phyloP scores from a whole-genome alignment of 2,113 vertebrate species.

The Alexandromys fortis region DNA sequence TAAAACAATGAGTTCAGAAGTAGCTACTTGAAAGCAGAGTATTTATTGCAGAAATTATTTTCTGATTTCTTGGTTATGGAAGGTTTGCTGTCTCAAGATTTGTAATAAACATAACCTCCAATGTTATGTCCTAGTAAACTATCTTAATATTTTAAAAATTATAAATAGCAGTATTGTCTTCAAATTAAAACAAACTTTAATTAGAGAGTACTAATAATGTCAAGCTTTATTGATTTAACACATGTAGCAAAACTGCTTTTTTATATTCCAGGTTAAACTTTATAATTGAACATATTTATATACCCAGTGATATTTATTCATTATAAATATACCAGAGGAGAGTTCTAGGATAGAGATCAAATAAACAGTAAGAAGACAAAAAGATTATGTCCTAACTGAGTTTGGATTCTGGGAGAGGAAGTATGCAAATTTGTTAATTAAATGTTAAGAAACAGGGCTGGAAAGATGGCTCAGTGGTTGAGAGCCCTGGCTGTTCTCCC shows the following conservation, averaged over 20 bases:
- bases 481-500: not conserved
- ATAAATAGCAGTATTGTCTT: not conserved
- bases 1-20: not conserved
- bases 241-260: not conserved
- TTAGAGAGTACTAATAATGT: not conserved
- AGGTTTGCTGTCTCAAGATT: not conserved
- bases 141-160: not conserved
- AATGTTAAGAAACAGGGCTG: not conserved
- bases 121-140: not conserved
- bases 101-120: not conserved
- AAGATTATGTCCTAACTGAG: not conserved
- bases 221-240: not conserved
- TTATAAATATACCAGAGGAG: not conserved
- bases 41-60: not conserved
- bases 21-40: not conserved
- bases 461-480: not conserved
- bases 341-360: not conserved
- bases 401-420: not conserved
- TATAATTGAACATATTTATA: conserved; percentile 28
- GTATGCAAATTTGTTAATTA: not conserved
- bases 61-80: not conserved
- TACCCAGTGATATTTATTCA: not conserved
- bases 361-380: not conserved
- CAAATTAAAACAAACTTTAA: not conserved
- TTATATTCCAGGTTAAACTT: conserved; percentile 46